Evolutionary conservation across 2,113 vertebrate genomes (phyloP), one percentile per base, ranked within the genome.

Genomic region (Myodes glareolus): DNA sequence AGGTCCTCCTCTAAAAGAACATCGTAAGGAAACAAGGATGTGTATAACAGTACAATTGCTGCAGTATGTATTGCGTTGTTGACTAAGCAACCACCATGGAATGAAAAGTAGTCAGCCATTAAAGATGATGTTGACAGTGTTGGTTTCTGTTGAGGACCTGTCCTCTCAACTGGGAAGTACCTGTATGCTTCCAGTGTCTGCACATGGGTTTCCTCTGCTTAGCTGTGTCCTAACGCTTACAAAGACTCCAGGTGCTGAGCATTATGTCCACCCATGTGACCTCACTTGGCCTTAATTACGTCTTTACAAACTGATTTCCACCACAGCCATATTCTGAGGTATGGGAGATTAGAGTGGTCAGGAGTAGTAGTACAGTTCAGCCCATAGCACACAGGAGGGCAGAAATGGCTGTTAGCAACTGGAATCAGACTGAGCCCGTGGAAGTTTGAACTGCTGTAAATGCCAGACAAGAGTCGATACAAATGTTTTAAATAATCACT

Each of bases 11-110:
- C 21, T 65, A 86, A 68, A 94, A 94, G 80, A 84, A 10, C 80
- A 39, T 94, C 50, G 31, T 68, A 95, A 92, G 39, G 17, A 91
- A 95, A 52, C 87, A 81, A 92, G 33, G 23, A 93, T 92, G 39
- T 82, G 4, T 93, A 25, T 85, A 76, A 91, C 50, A 88, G 4
- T 75, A 68, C 42, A 4, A 63, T 81, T 95, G 23, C 9, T 86
- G 82, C 55, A 92, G 8, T 95, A 3, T 80, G 81, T 11, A 39
- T 87, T 82, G 68, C 84, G n/a, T 84, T 94, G 84, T 92, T 94
- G 65, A 61, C 42, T 93, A 75, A 73, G n/a, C n/a, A 94, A 39
- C 8, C 75, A 61, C 2, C 21, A 16, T 92, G 25, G 21, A 45
- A 3, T 14, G 29, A 93, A 33, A 5, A 72, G 17, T 65, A n/a